These are phyloP conservation scores for Cetonia aurata DNA, from an alignment of 2,888 invertebrate species.

Conservation along the genomic window DNA sequence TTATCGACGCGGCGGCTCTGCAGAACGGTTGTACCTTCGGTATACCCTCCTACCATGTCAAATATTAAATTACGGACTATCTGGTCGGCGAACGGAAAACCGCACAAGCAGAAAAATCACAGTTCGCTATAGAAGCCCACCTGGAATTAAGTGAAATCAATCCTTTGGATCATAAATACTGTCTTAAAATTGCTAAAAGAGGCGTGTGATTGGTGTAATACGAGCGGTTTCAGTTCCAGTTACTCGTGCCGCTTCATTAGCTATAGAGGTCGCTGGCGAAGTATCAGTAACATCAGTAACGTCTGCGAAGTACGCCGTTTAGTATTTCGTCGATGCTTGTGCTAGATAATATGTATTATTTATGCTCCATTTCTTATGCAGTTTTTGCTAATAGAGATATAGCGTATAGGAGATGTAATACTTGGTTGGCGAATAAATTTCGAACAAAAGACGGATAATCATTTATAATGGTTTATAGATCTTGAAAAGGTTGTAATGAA, in stretches of 20 bases:
- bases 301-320: conserved; percentile 52
- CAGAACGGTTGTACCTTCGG: background rate
- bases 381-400: conserved; percentile 3
- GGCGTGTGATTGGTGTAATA: conserved; percentile 55
- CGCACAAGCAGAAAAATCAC: conserved; percentile 20
- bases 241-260: conserved; percentile 40
- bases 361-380: conserved; percentile 26
- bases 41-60: conserved; percentile 6
- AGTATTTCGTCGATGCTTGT: conserved; percentile 30
- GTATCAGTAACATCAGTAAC: conserved; percentile 52
- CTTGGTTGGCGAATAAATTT: no score
- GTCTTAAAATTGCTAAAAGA: conserved; percentile 56
- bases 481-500: no score
- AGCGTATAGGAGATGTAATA: no score
- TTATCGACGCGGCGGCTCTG: background rate
- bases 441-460: no score
- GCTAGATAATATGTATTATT: conserved; percentile 22
- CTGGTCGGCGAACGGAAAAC: conserved; percentile 24
- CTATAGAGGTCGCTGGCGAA: conserved; percentile 50
- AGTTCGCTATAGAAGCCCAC: conserved; percentile 47
- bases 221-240: conserved; percentile 51
- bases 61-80: conserved; percentile 27
- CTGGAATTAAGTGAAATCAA: conserved; percentile 52
- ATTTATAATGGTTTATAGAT: no score
- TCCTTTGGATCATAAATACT: conserved; percentile 51